Percentiles rank a stretch among this genome's conserved stretches.
Conservation (phyloP, 2,888 invertebrate species). For the Phortica okadai region DNA sequence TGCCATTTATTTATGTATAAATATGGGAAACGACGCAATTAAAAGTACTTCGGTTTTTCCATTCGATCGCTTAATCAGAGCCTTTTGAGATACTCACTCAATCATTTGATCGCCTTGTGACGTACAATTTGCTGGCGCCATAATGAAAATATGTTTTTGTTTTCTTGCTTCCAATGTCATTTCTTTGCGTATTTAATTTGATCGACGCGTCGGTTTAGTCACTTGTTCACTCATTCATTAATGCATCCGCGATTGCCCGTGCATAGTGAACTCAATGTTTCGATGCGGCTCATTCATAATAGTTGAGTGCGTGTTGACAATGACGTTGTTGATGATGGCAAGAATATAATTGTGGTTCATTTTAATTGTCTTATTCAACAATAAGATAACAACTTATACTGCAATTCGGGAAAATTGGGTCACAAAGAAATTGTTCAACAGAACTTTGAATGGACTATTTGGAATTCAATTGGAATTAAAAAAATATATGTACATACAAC, state of each 20-base stretch:
- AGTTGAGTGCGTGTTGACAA: no score
- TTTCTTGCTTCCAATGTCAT: background rate
- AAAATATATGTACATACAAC: no score
- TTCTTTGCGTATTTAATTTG: background rate
- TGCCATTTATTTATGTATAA: conserved; percentile 45
- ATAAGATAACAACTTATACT: no score
- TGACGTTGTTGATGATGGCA: no score
- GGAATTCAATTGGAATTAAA: background rate
- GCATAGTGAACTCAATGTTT: no score
- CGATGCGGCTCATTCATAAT: no score
- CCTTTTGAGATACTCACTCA: background rate
- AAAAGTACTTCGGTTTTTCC: conserved; percentile 40
- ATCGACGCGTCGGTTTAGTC: no score
- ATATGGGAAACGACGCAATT: conserved; percentile 69
- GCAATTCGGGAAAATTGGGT: no score
- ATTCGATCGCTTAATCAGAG: background rate
- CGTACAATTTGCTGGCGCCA: no score
- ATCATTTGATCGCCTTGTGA: background rate
- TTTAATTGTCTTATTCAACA: background rate
- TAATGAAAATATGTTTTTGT: no score
- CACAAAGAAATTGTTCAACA: no score
- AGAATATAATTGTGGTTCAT: background rate
- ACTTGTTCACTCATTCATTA: conserved; percentile 1
- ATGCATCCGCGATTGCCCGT: background rate
- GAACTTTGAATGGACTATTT: no score